phyloP scores from a whole-genome alignment of 2,797 vertebrate species.

The Dromococcyx pavoninus region DNA sequence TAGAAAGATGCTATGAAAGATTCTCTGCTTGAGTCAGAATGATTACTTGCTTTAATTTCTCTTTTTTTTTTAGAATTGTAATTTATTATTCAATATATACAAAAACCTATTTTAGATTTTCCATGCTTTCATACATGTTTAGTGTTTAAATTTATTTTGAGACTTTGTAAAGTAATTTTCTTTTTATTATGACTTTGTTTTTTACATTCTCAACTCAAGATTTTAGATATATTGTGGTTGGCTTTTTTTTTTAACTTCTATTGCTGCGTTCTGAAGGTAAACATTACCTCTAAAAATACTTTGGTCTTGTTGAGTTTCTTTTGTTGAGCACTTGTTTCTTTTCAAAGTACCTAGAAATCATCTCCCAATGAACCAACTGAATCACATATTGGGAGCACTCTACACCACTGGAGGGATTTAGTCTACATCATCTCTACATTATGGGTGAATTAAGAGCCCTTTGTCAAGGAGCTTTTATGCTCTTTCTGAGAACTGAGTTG shows the following conservation, averaged over 20 bases:
- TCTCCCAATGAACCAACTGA: background rate
- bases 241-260: constrained; percentile 41
- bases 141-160: constrained; percentile 54
- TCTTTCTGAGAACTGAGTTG: background rate
- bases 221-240: constrained; percentile 64
- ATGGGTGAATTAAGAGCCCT: background rate
- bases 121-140: constrained; percentile 53
- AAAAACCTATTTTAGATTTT: constrained; percentile 49
- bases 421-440: background rate
- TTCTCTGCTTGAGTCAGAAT: constrained; percentile 10
- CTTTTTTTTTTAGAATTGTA: constrained; percentile 43
- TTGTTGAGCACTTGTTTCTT: background rate
- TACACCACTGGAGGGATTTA: background rate
- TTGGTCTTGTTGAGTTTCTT: constrained; percentile 8
- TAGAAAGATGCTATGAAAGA: background rate
- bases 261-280: constrained; percentile 65
- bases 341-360: background rate
- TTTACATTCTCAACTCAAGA: constrained; percentile 67
- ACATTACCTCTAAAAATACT: constrained; percentile 64
- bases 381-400: background rate
- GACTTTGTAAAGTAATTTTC: constrained; percentile 67
- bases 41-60: constrained; percentile 48
- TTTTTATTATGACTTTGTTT: constrained; percentile 70
- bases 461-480: background rate
- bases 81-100: constrained; percentile 71